Conservation (phyloP, 1,140 invertebrate species). For the Anastrepha ludens region DNA sequence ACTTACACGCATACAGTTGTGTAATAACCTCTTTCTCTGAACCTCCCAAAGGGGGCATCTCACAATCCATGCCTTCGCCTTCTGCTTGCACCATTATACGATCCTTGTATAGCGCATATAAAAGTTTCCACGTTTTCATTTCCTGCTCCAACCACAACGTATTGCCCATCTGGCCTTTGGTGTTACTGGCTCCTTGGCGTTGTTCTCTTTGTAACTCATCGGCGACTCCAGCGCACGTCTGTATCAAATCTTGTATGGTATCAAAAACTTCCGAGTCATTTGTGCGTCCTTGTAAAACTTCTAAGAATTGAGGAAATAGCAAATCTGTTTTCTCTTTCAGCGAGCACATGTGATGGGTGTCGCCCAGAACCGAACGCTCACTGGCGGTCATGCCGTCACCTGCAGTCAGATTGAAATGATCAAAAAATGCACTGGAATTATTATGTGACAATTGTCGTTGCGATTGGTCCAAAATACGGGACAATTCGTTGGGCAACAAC, state of each 20-base stretch:
- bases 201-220: constrained; percentile 70
- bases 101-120: constrained; percentile 88
- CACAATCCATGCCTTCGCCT: constrained; percentile 74
- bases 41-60: constrained; percentile 72
- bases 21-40: constrained; percentile 81
- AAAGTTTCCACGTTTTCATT: constrained; percentile 89
- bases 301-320: constrained; percentile 78
- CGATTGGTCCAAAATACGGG: constrained; percentile 53
- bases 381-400: constrained; percentile 52
- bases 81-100: constrained; percentile 77
- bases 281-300: constrained; percentile 76
- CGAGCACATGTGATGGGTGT: background rate
- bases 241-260: constrained; percentile 77
- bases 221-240: constrained; percentile 75
- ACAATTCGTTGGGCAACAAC: constrained; percentile 54
- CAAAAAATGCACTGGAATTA: constrained; percentile 43
- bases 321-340: constrained; percentile 74
- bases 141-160: constrained; percentile 83
- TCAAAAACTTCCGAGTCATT: constrained; percentile 77
- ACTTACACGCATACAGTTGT: constrained; percentile 75
- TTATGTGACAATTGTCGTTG: constrained; percentile 12
- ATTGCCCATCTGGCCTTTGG: constrained; percentile 57
- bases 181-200: constrained; percentile 58
- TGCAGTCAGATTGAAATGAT: background rate
- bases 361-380: constrained; percentile 41